Percentiles rank a stretch among this genome's conserved stretches.
Conservation (phyloP, 2,113 vertebrate genomes). For the Limnothrissa miodon region DNA sequence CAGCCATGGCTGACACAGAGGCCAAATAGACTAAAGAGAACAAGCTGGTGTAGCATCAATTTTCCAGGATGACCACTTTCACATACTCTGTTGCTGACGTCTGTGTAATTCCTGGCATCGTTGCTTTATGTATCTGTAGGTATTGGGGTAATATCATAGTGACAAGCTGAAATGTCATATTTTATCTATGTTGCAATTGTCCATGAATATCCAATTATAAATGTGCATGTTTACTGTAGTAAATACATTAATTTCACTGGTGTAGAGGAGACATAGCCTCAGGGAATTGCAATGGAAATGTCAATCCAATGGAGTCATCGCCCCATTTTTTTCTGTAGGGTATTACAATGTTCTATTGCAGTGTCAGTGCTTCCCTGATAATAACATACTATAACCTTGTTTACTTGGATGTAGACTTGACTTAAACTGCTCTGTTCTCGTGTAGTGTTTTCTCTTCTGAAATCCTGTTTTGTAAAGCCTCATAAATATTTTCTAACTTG, state of each 20-base stretch:
- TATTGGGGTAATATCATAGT: neutral
- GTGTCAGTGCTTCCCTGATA: neutral
- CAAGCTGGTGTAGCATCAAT: neutral
- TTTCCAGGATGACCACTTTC: slow-evolving; percentile 10
- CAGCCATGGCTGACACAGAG: neutral
- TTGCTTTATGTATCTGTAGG: neutral
- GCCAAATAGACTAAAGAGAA: neutral
- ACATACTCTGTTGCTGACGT: neutral
- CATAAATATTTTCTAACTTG: neutral
- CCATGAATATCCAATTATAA: slow-evolving; percentile 8
- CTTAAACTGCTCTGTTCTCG: neutral
- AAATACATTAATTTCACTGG: neutral
- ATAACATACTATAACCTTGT: too few species aligned
- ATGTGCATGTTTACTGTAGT: slow-evolving; percentile 11
- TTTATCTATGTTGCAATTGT: neutral
- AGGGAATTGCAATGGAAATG: neutral
- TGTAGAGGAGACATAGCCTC: neutral
- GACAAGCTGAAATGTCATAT: slow-evolving; percentile 1
- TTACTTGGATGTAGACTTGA: neutral
- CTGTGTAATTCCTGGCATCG: neutral
- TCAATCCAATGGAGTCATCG: neutral
- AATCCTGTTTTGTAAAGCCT: neutral
- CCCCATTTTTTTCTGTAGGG: neutral
- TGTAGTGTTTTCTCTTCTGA: neutral
- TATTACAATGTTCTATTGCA: neutral